Base-by-base conservation (phyloP, 2,797 vertebrate genomes). In the Onychomys leucogaster region DNA sequence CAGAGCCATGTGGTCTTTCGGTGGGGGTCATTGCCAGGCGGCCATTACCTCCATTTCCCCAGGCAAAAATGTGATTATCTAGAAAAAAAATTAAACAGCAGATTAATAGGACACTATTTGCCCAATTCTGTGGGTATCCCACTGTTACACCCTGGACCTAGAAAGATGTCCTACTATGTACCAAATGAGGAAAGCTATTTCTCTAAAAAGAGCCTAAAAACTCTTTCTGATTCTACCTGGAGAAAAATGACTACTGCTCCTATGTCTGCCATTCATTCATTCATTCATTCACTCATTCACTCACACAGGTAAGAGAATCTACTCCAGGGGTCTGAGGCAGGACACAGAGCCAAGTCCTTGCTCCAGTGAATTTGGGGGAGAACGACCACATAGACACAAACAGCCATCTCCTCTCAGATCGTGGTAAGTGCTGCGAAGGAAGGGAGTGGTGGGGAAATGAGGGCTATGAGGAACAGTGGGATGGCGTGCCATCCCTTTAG, bases 11-110 rank as follows among this genome's bases (percentile, higher is more conserved):
- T 69, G 99, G 99, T 96, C 99, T 99, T 97, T 99, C 99, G 0
- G 99, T 99, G 0, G 99, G 99, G 0, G 99, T 99, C 99, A 99
- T 99, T 78, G 99, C 99, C 67, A 99, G 99, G 41, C 99, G 99
- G 9, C 99, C 99, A 0, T 99, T 99, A 75, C 99, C 99, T 2
- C 99, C 99, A 1, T 99, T 99, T 94, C 99, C 99, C 99, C 99
- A 99, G 9, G 99, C 99, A 98, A 99, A 99, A 91, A 99, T 99
- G 96, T 99, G 99, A 98, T 99, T 99, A 98, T 99, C 99, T 99
- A 98, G 88, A 85, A 98, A 97, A 98, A 37, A 98, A 37, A 98
- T 75, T 89, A 46, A 96, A 96, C 1, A 90, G 73, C 46, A 77
- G 34, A 57, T 96, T 96, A 97, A 94, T 4, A 94, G 37, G 83